Evolutionary conservation across 2,797 vertebrate species (phyloP).

Genomic region (Coregonus suidteri): DNA sequence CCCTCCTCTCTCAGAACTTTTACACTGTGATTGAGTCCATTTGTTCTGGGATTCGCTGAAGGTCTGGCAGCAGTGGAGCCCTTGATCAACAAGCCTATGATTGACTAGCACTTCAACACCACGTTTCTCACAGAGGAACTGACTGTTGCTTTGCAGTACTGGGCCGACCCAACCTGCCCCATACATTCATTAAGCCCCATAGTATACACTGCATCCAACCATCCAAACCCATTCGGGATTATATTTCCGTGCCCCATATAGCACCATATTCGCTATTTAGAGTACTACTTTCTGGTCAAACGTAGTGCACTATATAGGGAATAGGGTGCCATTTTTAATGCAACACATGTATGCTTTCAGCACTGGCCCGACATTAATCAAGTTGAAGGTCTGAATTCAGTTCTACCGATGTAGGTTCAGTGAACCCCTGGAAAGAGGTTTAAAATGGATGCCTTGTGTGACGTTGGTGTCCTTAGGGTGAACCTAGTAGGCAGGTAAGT

Average conservation of each 20-base stretch:
- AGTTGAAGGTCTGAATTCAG: constrained; percentile 5
- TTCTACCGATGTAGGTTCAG: constrained; percentile 9
- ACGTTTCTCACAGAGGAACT: constrained; percentile 59
- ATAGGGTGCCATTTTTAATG: no score
- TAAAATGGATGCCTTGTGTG: constrained; percentile 12
- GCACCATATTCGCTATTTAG: not conserved
- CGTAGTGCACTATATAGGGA: no score
- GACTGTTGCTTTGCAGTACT: constrained; percentile 51
- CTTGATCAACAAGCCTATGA: constrained; percentile 74
- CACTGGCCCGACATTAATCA: constrained; percentile 19
- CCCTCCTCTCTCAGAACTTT: constrained; percentile 52
- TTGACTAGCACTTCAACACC: constrained; percentile 66
- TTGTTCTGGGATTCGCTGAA: constrained; percentile 50
- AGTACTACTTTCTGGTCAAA: not conserved
- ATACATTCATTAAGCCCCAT: constrained; percentile 3
- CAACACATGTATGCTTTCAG: no score
- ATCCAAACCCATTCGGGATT: constrained; percentile 29
- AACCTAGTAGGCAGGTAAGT: constrained; percentile 10
- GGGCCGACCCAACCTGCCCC: no score
- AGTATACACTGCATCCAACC: not conserved
- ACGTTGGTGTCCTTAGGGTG: not conserved
- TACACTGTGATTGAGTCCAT: constrained; percentile 58
- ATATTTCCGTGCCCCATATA: constrained; percentile 10
- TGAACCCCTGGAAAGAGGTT: not conserved
- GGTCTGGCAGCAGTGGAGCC: constrained; percentile 49